A percentile compares a stretch with the other conserved stretches of the same genome.
Conservation (phyloP, 1,140 invertebrate species). For the Meloidogyne exigua region DNA sequence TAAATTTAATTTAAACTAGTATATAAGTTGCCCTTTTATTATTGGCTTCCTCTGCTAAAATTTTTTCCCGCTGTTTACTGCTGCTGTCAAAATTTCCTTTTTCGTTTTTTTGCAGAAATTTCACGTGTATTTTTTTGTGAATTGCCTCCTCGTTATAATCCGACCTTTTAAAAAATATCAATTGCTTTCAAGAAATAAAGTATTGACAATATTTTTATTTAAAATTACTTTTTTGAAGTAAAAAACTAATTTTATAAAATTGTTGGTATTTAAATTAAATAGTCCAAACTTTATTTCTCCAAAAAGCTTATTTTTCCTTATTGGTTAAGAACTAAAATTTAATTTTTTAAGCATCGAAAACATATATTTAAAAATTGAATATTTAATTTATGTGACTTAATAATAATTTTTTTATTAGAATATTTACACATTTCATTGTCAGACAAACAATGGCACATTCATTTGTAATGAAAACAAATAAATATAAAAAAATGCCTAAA, state of each 20-base stretch:
- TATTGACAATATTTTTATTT: neutral
- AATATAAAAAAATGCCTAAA: conserved; percentile 5
- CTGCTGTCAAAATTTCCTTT: neutral
- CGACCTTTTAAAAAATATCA: neutral
- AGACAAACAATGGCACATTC: too few relatives aligned
- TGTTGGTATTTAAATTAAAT: too few relatives aligned
- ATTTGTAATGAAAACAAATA: too few relatives aligned
- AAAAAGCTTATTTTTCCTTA: too few relatives aligned
- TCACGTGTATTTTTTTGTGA: neutral
- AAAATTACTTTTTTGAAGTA: neutral
- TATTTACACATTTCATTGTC: neutral
- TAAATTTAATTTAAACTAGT: neutral
- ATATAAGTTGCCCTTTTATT: neutral
- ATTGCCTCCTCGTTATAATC: neutral
- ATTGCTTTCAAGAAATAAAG: neutral
- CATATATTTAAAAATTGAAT: too few relatives aligned
- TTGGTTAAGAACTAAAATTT: neutral
- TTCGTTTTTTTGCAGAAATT: neutral
- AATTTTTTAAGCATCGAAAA: too few relatives aligned
- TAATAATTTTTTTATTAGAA: conserved; percentile 10
- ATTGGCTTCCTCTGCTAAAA: neutral
- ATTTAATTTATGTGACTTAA: conserved; percentile 5
- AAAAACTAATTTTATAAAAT: too few relatives aligned
- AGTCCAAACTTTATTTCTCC: too few relatives aligned
- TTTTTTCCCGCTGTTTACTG: neutral